phyloP scores from a whole-genome alignment of 2,888 invertebrate genomes.

The Cheilosia variabilis region DNA sequence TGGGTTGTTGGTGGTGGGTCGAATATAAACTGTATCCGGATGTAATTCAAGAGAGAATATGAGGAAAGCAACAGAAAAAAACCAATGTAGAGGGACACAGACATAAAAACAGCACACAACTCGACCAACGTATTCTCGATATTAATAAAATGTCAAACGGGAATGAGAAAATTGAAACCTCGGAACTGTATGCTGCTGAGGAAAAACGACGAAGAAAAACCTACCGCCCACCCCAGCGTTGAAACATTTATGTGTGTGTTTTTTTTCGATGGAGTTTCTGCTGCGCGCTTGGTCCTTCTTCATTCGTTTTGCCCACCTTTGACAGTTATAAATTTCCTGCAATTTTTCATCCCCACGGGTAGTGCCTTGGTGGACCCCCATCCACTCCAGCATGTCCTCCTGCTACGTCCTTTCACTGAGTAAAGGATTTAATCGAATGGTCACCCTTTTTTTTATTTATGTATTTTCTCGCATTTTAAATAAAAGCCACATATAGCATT shows the following conservation, averaged over 20 bases:
- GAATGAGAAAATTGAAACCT: slow-evolving; percentile 75
- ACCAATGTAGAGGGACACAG: slow-evolving; percentile 28
- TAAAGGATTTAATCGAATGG: slow-evolving; percentile 75
- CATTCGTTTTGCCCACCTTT: slow-evolving; percentile 74
- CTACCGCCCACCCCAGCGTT: slow-evolving; percentile 50
- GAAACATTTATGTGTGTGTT: slow-evolving; percentile 72
- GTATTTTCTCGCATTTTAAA: slow-evolving; percentile 68
- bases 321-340: slow-evolving; percentile 75
- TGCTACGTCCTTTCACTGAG: slow-evolving; percentile 65
- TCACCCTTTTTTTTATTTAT: slow-evolving; percentile 74
- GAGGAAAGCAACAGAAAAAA: slow-evolving; percentile 43
- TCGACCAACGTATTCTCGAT: slow-evolving; percentile 74
- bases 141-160: slow-evolving; percentile 75
- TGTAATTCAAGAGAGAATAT: slow-evolving; percentile 73
- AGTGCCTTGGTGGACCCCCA: slow-evolving; percentile 41
- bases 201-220: slow-evolving; percentile 40
- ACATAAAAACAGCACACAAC: slow-evolving; percentile 66
- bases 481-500: slow-evolving; percentile 68
- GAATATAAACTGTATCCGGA: slow-evolving; percentile 75
- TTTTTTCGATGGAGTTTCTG: slow-evolving; percentile 30
- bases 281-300: slow-evolving; percentile 68
- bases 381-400: slow-evolving; percentile 19
- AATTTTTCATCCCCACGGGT: slow-evolving; percentile 75
- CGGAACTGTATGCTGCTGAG: slow-evolving; percentile 12
- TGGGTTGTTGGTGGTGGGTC: slow-evolving; percentile 38